These are phyloP conservation scores for Eumeta japonica DNA, from an alignment of 1,140 invertebrate species.

Conservation along the genomic window DNA sequence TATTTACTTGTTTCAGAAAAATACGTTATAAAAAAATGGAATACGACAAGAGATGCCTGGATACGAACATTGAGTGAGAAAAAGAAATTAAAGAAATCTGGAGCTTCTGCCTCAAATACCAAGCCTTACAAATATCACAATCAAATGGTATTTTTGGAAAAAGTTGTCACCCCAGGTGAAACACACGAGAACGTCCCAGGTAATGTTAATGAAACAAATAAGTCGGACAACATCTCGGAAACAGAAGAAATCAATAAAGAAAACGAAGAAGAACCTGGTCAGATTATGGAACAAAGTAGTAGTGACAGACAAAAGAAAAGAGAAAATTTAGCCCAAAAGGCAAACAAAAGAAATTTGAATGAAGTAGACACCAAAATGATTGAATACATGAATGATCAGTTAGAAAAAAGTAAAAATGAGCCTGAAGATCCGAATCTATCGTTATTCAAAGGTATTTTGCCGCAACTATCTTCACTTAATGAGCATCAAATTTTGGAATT, in stretches of 20 bases:
- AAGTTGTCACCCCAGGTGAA: constrained; percentile 11
- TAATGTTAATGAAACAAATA: no score
- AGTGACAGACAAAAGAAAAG: constrained; percentile 5
- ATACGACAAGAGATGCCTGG: no score
- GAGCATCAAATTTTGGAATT: constrained; percentile 18
- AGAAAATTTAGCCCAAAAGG: constrained; percentile 8
- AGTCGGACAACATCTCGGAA: constrained; percentile 5
- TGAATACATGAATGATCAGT: no score
- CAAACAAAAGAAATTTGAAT: constrained; percentile 10
- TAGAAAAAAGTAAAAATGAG: no score
- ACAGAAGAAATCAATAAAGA: constrained; percentile 5
- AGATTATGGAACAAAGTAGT: constrained; percentile 2
- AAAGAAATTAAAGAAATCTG: constrained; percentile 7
- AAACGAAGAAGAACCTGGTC: no score
- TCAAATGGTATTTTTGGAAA: constrained; percentile 16
- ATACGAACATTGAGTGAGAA: constrained; percentile 5
- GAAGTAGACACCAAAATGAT: no score
- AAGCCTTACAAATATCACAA: no score
- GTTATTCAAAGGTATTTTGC: constrained; percentile 16
- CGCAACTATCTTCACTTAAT: constrained; percentile 11
- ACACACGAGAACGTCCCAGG: constrained; percentile 12
- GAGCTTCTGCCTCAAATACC: constrained; percentile 11
- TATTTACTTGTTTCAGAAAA: constrained; percentile 6
- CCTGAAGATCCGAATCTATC: constrained; percentile 14
- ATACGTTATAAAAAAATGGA: constrained; percentile 7